phyloP scores from a whole-genome alignment of 2,113 vertebrate species.

The Osmerus mordax region DNA sequence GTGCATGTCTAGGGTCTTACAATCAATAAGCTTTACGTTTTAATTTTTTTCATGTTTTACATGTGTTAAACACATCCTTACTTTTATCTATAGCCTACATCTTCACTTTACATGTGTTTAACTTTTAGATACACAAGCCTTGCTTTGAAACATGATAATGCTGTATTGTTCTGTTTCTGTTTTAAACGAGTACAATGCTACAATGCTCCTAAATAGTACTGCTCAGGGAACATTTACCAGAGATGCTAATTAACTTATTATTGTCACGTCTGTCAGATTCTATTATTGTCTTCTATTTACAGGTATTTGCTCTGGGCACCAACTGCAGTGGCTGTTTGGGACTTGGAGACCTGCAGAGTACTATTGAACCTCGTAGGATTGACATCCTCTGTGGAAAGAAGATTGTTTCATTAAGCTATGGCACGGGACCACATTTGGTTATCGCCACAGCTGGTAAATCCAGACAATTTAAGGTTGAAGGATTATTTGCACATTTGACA shows the following conservation, averaged over 20 bases:
- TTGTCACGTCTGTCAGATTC: neutral
- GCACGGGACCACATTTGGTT: slow-evolving; percentile 94
- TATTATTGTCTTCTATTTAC: slow-evolving; percentile 36
- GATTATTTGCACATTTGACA: neutral
- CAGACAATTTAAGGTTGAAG: neutral
- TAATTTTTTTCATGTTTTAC: too few species aligned
- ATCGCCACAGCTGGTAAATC: slow-evolving; percentile 85
- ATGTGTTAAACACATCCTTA: too few species aligned
- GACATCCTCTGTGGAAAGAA: slow-evolving; percentile 90
- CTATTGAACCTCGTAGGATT: slow-evolving; percentile 87
- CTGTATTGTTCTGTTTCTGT: too few species aligned
- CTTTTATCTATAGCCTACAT: too few species aligned
- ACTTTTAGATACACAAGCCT: too few species aligned
- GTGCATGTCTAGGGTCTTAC: neutral
- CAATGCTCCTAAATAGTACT: too few species aligned
- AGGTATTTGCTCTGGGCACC: slow-evolving; percentile 95
- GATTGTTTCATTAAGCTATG: slow-evolving; percentile 91
- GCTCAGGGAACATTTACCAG: too few species aligned
- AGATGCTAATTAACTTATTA: neutral
- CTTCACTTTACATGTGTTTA: too few species aligned
- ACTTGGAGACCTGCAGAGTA: slow-evolving; percentile 89
- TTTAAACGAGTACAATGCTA: too few species aligned
- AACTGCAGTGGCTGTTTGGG: slow-evolving; percentile 96
- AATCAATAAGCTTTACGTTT: neutral
- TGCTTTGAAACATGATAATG: too few species aligned